These are phyloP conservation scores for Luffia ferchaultella DNA, from an alignment of 2,888 invertebrate genomes.

Conservation along the genomic window DNA sequence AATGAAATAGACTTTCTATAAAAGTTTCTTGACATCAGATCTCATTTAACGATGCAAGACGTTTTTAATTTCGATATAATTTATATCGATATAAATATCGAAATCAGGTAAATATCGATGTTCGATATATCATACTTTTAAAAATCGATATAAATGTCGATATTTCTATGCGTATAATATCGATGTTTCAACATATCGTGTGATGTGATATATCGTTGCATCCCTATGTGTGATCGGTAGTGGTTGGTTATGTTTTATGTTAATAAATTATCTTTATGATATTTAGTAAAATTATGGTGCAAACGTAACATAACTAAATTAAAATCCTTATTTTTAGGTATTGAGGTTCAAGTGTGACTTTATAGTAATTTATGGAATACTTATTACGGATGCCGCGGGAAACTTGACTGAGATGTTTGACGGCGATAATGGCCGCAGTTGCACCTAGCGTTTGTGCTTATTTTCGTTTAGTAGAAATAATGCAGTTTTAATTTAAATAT, in stretches of 20 bases:
- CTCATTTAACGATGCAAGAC: too few relatives aligned
- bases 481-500: conserved; percentile 6
- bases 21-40: too few relatives aligned
- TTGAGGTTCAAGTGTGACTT: neutral
- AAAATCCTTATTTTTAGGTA: neutral
- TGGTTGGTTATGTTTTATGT: neutral
- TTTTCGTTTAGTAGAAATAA: conserved; percentile 6
- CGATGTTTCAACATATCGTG: too few relatives aligned
- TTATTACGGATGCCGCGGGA: conserved; percentile 5
- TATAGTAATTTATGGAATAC: neutral
- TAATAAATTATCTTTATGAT: neutral
- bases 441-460: conserved; percentile 53
- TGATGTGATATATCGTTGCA: too few relatives aligned
- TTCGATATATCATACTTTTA: too few relatives aligned
- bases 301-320: neutral
- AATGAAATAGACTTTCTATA: too few relatives aligned
- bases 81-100: too few relatives aligned
- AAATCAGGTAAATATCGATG: too few relatives aligned
- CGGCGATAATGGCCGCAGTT: conserved; percentile 58
- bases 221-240: too few relatives aligned
- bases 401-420: conserved; percentile 3
- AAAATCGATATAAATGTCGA: too few relatives aligned
- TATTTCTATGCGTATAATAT: too few relatives aligned
- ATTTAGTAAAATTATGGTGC: neutral
- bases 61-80: too few relatives aligned